Base-by-base conservation (phyloP, 2,113 vertebrate species). In the Sciurus niger region DNA sequence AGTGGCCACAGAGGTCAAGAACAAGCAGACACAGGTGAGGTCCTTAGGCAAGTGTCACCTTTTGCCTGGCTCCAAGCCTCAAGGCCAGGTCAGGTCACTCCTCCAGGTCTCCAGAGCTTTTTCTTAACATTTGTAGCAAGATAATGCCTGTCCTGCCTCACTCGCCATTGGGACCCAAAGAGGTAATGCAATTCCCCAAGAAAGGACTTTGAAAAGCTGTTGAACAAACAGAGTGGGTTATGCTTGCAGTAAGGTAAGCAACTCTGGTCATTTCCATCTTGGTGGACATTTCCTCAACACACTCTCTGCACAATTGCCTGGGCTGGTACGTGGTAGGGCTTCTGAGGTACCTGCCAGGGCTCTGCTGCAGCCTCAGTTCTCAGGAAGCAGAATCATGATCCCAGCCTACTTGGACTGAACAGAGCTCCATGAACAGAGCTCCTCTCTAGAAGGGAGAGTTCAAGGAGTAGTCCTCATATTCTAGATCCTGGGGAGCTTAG, bases 381-480 rank as follows among this genome's bases (percentile, higher is more conserved):
- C 10, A 1, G 79, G 65, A 67, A 48, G 32, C 24, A 43, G 65
- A 34, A 40, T 18, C 6, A 4, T 25, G 24, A 67, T 43, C 53
- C 20, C 0, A 1, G 76, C 12, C 46, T n/a, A 8, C 46, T 28
- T 0, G 79, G 55, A 17, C 24, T 46, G 43, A 34, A 37, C 20
- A 11, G 37, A 74, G 53, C 16, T 7, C 37, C 34, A 14, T 24
- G 48, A 40, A 40, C 40, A 40, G 40, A 40, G 40, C 40, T 18
- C 3, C n/a, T 2, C 11, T 86, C 30, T 2, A 14, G 18, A 18
- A 2, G 40, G 67, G 11, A 40, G 2, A 30, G 12, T 1, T 4
- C 10, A 24, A 25, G 48, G 24, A 25, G 6, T 13, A 48, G n/a
- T 30, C 28, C 2, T 22, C 32, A 10, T 28, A 34, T 63, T 60